A percentile compares a stretch with the other conserved stretches of the same genome.
phyloP scores from a whole-genome alignment of 2,113 vertebrate species.

The Sminthopsis crassicaudata region DNA sequence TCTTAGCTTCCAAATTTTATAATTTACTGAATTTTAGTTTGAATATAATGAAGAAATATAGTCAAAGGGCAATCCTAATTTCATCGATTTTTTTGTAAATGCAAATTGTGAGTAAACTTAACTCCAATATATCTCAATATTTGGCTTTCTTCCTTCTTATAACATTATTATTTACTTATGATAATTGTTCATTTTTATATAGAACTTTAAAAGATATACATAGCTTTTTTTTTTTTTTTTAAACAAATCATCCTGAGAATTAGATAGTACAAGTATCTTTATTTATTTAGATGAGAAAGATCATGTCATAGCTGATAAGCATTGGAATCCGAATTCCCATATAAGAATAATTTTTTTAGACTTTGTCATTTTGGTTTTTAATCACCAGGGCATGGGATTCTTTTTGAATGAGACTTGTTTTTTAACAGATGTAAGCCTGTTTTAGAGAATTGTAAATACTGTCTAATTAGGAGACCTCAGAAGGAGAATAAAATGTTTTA shows the following conservation, averaged over 20 bases:
- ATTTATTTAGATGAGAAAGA: background rate
- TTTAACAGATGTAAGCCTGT: background rate
- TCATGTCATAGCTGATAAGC: background rate
- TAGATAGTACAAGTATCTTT: background rate
- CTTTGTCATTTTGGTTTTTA: background rate
- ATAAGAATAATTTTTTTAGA: background rate
- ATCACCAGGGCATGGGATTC: background rate
- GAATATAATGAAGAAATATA: background rate
- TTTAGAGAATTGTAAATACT: background rate
- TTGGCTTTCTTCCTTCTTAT: background rate
- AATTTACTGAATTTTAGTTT: background rate
- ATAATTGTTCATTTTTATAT: background rate
- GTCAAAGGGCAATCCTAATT: background rate
- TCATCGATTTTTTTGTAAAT: background rate
- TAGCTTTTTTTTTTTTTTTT: background rate
- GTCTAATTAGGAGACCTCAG: background rate
- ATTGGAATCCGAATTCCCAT: background rate
- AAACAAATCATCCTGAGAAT: background rate
- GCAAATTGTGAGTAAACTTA: background rate
- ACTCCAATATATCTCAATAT: background rate
- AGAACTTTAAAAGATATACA: background rate
- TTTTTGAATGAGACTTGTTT: background rate
- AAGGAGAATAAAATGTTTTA: background rate
- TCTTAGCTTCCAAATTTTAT: background rate
- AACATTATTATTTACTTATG: background rate